These are phyloP conservation scores for Drosophila takahashii DNA, from an alignment of 1,140 invertebrate species.

Conservation along the genomic window DNA sequence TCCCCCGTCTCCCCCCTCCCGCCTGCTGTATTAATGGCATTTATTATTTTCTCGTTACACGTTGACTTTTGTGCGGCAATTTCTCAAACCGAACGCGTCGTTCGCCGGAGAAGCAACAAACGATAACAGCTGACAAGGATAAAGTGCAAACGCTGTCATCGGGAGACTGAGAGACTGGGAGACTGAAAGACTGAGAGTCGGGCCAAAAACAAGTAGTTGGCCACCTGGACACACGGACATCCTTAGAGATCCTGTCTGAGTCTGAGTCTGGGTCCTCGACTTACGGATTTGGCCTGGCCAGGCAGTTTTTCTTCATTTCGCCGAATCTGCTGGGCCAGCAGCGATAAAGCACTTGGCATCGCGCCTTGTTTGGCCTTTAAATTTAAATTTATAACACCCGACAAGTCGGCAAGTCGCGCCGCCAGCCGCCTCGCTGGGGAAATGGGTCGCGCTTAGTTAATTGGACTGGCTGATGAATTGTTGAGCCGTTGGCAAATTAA, in stretches of 20 bases:
- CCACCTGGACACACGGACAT: slow-evolving; percentile 23
- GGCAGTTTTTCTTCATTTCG: slow-evolving; percentile 61
- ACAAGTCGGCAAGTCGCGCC: slow-evolving; percentile 27
- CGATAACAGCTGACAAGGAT: slow-evolving; percentile 79
- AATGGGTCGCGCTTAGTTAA: slow-evolving; percentile 63
- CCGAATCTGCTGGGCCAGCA: slow-evolving; percentile 46
- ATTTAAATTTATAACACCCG: slow-evolving; percentile 76
- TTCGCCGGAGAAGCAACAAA: slow-evolving; percentile 51
- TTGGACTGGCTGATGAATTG: slow-evolving; percentile 63
- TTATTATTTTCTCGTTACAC: slow-evolving; percentile 84
- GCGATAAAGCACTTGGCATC: slow-evolving; percentile 59
- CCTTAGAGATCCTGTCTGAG: slow-evolving; percentile 1
- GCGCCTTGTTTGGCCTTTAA: slow-evolving; percentile 74
- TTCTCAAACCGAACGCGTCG: slow-evolving; percentile 63
- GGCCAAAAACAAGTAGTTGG: slow-evolving; percentile 45
- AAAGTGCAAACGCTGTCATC: slow-evolving; percentile 76
- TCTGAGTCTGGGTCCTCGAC: slow-evolving; percentile 9
- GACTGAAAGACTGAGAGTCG: too few species aligned
- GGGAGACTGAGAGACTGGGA: neutral
- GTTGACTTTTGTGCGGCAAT: slow-evolving; percentile 81
- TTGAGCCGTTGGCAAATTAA: slow-evolving; percentile 63
- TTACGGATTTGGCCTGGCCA: slow-evolving; percentile 10
- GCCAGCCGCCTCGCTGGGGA: slow-evolving; percentile 17
- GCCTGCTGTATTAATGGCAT: slow-evolving; percentile 76
- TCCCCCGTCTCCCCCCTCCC: slow-evolving; percentile 1